Conservation (phyloP, 2,888 invertebrate genomes). For the Leptopilina drosophilae region DNA sequence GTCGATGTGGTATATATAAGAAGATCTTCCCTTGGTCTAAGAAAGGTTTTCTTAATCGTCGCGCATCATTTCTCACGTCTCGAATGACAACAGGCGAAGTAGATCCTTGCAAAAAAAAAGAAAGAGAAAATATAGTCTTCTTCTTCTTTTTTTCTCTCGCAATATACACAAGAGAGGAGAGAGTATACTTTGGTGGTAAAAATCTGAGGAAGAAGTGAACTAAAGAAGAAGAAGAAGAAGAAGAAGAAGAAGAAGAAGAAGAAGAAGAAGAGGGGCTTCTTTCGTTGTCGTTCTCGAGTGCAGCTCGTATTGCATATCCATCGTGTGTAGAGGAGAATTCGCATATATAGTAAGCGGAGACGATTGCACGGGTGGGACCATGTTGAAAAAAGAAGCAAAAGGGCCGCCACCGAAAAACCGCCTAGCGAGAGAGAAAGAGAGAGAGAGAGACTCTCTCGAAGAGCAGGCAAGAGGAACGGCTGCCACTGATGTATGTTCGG, state of each 20-base stretch:
- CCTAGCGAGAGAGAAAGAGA: constrained; percentile 69
- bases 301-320: constrained; percentile 58
- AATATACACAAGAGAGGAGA: not conserved
- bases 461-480: constrained; percentile 53
- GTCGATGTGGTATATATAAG: too few relatives aligned
- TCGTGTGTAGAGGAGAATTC: constrained; percentile 32
- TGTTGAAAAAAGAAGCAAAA: constrained; percentile 53
- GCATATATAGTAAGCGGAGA: constrained; percentile 57
- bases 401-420: constrained; percentile 69
- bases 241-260: constrained; percentile 1
- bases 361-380: constrained; percentile 59
- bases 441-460: constrained; percentile 47
- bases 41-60: constrained; percentile 33
- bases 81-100: constrained; percentile 25
- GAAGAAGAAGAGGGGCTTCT: constrained; percentile 29
- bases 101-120: not conserved
- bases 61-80: constrained; percentile 35
- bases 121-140: not conserved
- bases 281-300: constrained; percentile 32
- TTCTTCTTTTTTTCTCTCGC: not conserved
- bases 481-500: constrained; percentile 55
- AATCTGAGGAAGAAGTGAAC: constrained; percentile 27
- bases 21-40: not conserved
- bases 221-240: too few relatives aligned
- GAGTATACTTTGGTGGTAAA: not conserved